phyloP scores from a whole-genome alignment of 2,113 vertebrate species.

The Rhipidura dahli region DNA sequence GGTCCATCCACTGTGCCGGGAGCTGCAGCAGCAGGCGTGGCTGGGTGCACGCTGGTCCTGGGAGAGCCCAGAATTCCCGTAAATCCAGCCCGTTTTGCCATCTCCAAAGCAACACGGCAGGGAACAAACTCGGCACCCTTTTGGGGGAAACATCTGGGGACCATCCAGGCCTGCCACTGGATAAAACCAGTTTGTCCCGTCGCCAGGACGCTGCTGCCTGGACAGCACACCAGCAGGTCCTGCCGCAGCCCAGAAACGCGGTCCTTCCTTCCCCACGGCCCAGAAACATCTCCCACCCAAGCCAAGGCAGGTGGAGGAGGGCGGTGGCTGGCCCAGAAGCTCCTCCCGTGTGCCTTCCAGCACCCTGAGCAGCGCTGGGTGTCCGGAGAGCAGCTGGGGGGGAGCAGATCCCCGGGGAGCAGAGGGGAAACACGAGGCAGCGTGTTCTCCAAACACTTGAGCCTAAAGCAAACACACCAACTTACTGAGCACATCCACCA shows the following conservation, averaged over 20 bases:
- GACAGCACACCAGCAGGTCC: neutral
- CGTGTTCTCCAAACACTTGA: neutral
- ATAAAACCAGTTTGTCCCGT: neutral
- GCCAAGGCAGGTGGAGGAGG: neutral
- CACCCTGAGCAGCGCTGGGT: neutral
- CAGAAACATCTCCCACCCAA: neutral
- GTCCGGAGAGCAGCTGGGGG: neutral
- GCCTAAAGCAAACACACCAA: neutral
- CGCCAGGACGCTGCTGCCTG: fast-evolving
- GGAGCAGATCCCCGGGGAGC: neutral
- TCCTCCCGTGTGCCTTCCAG: neutral
- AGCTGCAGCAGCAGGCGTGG: neutral
- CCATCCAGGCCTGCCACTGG: neutral
- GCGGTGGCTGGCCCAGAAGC: fast-evolving
- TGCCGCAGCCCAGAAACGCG: neutral
- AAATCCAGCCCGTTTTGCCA: neutral
- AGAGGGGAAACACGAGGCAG: neutral
- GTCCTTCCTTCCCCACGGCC: neutral
- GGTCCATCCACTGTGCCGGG: neutral
- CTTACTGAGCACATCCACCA: neutral
- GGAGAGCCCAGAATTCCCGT: neutral
- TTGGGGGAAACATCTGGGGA: neutral
- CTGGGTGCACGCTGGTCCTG: fast-evolving
- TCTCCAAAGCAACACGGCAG: neutral
- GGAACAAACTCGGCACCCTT: neutral